These are phyloP conservation scores for Sepiola atlantica DNA, from an alignment of 2,888 invertebrate species.

Conservation along the genomic window DNA sequence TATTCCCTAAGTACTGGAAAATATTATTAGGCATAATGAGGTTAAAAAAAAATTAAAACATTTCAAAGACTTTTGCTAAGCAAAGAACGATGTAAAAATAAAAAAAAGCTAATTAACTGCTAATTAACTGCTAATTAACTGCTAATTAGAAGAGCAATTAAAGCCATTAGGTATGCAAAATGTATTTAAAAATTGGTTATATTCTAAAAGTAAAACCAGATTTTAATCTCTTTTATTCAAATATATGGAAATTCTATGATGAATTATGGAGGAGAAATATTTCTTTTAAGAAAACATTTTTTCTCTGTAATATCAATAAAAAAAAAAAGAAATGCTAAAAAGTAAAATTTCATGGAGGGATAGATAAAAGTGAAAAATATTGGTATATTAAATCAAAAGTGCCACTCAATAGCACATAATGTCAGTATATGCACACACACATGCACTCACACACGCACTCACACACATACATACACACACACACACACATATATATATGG, in stretches of 20 bases:
- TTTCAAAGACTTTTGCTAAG: background rate
- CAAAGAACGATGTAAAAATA: background rate
- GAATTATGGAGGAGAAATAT: background rate
- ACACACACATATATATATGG: slow-evolving; percentile 15
- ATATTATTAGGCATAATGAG: background rate
- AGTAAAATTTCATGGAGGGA: background rate
- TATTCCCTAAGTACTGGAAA: background rate
- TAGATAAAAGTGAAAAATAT: background rate
- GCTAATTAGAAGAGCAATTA: background rate
- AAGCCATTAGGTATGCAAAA: background rate
- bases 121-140: background rate
- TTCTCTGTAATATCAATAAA: background rate
- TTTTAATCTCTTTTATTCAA: background rate
- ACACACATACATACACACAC: background rate
- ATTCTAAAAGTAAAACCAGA: background rate
- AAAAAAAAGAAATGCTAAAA: background rate
- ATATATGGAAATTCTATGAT: background rate
- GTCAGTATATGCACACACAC: background rate
- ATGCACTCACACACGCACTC: background rate
- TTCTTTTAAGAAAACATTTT: background rate
- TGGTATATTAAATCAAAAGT: background rate
- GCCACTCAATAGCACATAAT: slow-evolving; percentile 6
- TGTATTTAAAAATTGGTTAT: background rate
- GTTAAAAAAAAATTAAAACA: background rate
- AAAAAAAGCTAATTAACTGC: background rate